Conservation (phyloP, 2,113 vertebrate species). For the Peucedramus taeniatus region DNA sequence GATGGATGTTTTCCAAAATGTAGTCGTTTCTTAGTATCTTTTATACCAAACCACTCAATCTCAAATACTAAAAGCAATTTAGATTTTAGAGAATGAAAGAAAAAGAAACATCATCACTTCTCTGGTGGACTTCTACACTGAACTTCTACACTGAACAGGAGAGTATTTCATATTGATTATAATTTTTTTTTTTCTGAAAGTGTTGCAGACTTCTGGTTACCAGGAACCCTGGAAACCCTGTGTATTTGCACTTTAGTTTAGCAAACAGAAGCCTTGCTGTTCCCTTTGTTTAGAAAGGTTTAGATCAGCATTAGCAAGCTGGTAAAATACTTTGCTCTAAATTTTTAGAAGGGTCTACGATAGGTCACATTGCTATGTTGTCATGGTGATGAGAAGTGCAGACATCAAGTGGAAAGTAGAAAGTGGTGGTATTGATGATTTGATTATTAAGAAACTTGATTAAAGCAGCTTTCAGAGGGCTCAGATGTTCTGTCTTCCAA, state of each 20-base stretch:
- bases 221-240: neutral
- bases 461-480: neutral
- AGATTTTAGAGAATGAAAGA: neutral
- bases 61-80: neutral
- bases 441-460: neutral
- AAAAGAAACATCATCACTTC: neutral
- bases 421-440: neutral
- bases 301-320: neutral
- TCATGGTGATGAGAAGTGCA: conserved; percentile 50
- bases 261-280: neutral
- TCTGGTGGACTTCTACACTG: neutral
- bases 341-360: neutral
- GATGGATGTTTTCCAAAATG: neutral
- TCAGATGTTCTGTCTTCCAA: neutral
- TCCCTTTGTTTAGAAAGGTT: conserved; percentile 12
- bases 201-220: neutral
- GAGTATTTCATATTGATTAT: neutral
- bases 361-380: conserved; percentile 24
- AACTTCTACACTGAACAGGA: neutral
- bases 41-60: neutral
- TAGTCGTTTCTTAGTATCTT: neutral
- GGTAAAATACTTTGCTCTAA: neutral
- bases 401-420: conserved; percentile 1
- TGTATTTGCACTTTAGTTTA: neutral
- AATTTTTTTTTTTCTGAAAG: neutral